A percentile compares a stretch with the other conserved stretches of the same genome.
Evolutionary conservation across 2,113 vertebrate genomes (phyloP).

Genomic region (Apaloderma vittatum): DNA sequence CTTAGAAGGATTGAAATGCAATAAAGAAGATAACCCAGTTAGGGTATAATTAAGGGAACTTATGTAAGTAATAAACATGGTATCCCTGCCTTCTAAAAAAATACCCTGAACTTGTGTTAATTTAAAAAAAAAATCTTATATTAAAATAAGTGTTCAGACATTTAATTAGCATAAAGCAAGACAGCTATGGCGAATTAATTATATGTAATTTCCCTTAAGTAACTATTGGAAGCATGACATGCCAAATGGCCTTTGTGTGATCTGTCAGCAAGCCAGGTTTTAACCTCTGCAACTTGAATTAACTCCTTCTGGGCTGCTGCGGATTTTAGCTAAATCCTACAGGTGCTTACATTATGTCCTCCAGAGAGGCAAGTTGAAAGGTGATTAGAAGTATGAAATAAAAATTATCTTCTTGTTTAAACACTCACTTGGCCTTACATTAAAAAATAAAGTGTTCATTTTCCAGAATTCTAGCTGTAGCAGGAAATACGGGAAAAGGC

Average conservation of each 20-base stretch:
- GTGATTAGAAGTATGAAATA: neutral
- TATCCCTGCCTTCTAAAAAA: conserved; percentile 63
- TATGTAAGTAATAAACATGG: conserved; percentile 79
- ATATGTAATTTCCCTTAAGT: conserved; percentile 65
- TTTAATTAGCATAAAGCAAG: conserved; percentile 75
- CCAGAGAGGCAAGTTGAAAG: neutral
- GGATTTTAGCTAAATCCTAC: neutral
- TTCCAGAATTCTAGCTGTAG: neutral
- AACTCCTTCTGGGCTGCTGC: neutral
- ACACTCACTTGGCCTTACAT: neutral
- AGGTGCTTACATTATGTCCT: neutral
- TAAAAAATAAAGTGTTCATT: neutral
- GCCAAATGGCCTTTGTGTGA: conserved; percentile 7
- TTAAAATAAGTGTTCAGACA: conserved; percentile 56
- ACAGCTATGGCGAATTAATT: conserved; percentile 65
- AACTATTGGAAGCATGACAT: conserved; percentile 37
- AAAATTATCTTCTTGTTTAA: neutral
- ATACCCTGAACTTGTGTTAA: conserved; percentile 46
- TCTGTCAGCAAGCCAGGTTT: conserved; percentile 35
- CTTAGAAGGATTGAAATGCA: conserved; percentile 78
- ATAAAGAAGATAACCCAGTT: conserved; percentile 81
- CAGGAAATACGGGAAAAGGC: neutral
- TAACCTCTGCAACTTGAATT: neutral
- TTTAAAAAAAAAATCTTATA: conserved; percentile 45
- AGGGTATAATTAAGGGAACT: conserved; percentile 79